Base-by-base conservation (phyloP, 1,140 invertebrate species). In the Patella vulgata region DNA sequence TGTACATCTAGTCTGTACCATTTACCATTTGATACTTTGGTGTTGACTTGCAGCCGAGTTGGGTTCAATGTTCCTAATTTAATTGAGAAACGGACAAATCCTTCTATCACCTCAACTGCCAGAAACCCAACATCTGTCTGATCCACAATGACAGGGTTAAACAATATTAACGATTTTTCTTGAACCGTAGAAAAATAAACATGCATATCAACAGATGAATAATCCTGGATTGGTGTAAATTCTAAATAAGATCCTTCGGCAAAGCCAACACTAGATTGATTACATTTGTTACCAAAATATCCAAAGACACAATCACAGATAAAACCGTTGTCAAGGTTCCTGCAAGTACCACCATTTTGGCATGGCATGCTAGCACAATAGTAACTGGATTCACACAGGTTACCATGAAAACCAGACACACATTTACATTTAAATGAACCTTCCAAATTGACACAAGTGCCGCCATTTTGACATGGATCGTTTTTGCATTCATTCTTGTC, bases 1-100 rank as follows among this genome's bases (percentile, higher is more conserved):
- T 93, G 95, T 0, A 94, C 94, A 3, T 92, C 95, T 5, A 97
- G 88, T 79, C 94, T 93, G 73, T 94, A 90, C 95, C 95, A 98
- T 57, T 89, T 88, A 11, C 94, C 94, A 82, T 96, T 92, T 0
- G 92, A 88, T 1, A 97, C 85, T 63, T 88, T 88, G 43, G 87
- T 87, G 14, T 87, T 87, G 2, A 94, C 90, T 12, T 61, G 71
- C 2, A 75, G 42, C 0, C 88, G 86, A 2, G 95, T 88, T 3
- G 92, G 93, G 27, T 92, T 94, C 73, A 92, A 87, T 1, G 93
- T 89, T 1, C 92, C 94, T 6, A 74, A 54, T 19, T 73, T 67
- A 77, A 93, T 96, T 0, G 94, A 95, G 81, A 98, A 96, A 17
- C 91, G 87, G 0, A 93, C 90, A 72, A 89, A 89, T 0, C 94